Evolutionary conservation across 2,888 invertebrate species (phyloP).

Genomic region (Nezara viridula): DNA sequence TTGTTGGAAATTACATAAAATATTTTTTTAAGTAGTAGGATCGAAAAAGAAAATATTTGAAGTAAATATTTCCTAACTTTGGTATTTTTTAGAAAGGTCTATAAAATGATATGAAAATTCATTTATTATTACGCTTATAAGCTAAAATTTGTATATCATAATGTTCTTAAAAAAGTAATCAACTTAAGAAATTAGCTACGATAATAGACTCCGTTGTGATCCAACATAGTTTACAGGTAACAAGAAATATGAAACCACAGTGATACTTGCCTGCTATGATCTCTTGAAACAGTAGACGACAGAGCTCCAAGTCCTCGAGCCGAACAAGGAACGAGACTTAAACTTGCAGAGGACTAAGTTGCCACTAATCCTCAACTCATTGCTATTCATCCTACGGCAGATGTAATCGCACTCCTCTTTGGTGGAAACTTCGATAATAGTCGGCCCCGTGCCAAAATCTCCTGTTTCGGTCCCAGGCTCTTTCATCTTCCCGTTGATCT

Average conservation of each 20-base stretch:
- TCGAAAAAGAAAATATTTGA: no score
- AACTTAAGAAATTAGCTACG: no score
- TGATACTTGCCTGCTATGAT: neutral
- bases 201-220: neutral
- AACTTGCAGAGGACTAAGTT: slow-evolving; percentile 22
- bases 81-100: no score
- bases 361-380: slow-evolving; percentile 42
- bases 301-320: neutral
- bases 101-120: no score
- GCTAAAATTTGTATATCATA: no score
- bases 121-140: no score
- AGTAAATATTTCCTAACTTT: no score
- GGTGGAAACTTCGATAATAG: slow-evolving; percentile 13
- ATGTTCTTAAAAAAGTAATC: no score
- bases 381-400: slow-evolving; percentile 24
- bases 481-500: neutral
- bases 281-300: neutral
- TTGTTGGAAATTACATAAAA: no score
- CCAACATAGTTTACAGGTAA: neutral
- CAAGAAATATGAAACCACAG: neutral
- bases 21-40: no score
- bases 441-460: neutral
- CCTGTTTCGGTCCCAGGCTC: neutral
- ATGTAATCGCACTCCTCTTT: slow-evolving; percentile 42
- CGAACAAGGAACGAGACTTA: slow-evolving; percentile 23